phyloP scores from a whole-genome alignment of 2,797 vertebrate species.

The Agapornis canus region DNA sequence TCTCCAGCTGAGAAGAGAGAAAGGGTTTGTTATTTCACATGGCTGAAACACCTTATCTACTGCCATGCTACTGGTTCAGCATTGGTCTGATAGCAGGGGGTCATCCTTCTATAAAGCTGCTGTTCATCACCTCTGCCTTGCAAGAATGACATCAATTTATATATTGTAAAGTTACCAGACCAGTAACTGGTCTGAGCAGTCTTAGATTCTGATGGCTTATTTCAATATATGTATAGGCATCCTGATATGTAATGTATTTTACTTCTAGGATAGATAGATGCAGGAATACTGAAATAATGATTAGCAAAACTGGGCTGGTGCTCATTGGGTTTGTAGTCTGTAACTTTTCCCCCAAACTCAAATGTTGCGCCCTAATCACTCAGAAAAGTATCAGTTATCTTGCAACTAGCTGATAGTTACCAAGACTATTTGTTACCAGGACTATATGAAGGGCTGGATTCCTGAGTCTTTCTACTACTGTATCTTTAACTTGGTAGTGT shows the following conservation, averaged over 20 bases:
- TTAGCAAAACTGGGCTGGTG: not conserved
- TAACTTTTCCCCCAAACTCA: not conserved
- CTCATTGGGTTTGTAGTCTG: not conserved
- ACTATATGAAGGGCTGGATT: not conserved
- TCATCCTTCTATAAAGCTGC: not conserved
- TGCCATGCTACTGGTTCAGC: not conserved
- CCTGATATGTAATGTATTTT: not conserved
- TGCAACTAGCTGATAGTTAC: not conserved
- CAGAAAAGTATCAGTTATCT: not conserved
- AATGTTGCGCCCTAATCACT: not conserved
- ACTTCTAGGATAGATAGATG: not conserved
- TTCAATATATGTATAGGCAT: not conserved
- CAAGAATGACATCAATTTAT: not conserved
- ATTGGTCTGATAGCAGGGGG: not conserved
- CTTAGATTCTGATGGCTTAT: not conserved
- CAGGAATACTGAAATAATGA: not conserved
- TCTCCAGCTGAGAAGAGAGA: not conserved
- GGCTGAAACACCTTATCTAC: not conserved
- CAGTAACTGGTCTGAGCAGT: not conserved
- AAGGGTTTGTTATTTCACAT: not conserved
- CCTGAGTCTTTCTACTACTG: not conserved
- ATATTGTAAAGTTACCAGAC: not conserved
- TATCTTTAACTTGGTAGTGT: not conserved
- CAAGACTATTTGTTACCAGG: not conserved
- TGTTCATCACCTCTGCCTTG: not conserved